Evolutionary conservation across 2,113 vertebrate species (phyloP).

Genomic region (Varanus komodoensis): DNA sequence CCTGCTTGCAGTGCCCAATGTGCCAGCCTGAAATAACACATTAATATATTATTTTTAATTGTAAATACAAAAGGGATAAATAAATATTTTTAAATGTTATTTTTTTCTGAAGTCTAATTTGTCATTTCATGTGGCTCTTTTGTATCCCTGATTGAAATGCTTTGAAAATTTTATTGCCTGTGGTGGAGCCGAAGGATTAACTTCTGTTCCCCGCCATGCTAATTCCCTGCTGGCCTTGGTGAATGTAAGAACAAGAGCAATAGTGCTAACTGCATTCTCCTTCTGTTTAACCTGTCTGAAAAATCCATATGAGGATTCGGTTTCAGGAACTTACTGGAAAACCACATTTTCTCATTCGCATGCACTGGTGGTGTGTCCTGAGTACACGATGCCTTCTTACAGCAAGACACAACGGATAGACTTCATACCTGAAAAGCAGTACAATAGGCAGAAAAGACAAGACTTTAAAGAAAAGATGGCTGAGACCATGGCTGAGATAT

Average conservation of each 20-base stretch:
- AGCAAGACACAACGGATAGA: not conserved
- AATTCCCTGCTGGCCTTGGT: not conserved
- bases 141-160: slow-evolving; percentile 31
- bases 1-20: slow-evolving; percentile 19
- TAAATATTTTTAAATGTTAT: not conserved
- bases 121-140: slow-evolving; percentile 3
- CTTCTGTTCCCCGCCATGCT: not conserved
- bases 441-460: not conserved
- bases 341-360: slow-evolving; percentile 20
- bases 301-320: not conserved
- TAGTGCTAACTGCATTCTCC: not conserved
- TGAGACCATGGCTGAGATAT: not conserved
- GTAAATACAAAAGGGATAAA: not conserved
- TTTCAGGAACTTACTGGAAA: not conserved
- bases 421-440: not conserved
- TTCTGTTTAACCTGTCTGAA: slow-evolving; percentile 4
- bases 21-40: not conserved
- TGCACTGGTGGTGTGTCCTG: not conserved
- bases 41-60: not conserved
- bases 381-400: not conserved
- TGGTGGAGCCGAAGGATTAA: not conserved
- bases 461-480: slow-evolving; percentile 8
- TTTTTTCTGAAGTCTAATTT: not conserved
- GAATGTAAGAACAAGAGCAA: not conserved
- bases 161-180: slow-evolving; percentile 8